phyloP scores from a whole-genome alignment of 1,140 invertebrate species.

The Cyclina sinensis region DNA sequence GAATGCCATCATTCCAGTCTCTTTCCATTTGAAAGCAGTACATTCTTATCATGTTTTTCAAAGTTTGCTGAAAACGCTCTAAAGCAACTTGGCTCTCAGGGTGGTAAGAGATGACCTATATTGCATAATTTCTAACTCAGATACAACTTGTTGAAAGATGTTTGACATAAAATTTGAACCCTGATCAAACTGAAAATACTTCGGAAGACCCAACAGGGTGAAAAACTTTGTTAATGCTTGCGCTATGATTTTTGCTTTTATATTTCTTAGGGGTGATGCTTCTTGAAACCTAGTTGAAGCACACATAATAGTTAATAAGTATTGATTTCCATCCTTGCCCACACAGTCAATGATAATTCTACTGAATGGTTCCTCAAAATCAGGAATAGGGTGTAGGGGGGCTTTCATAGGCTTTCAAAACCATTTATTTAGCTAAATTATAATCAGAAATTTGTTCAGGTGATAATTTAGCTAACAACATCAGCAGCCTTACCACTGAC shows the following conservation, averaged over 20 bases:
- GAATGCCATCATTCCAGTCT: constrained; percentile 67
- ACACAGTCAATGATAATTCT: constrained; percentile 67
- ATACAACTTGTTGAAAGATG: constrained; percentile 68
- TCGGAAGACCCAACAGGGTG: constrained; percentile 60
- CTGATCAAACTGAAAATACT: constrained; percentile 56
- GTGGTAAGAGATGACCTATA: too few species aligned
- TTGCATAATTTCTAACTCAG: constrained; percentile 36
- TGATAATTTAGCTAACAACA: constrained; percentile 46
- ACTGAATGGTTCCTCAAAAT: too few species aligned
- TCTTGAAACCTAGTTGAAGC: constrained; percentile 66
- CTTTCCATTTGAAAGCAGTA: constrained; percentile 61
- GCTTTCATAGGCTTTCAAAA: constrained; percentile 32
- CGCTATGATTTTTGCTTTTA: constrained; percentile 41
- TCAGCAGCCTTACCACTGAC: constrained; percentile 64
- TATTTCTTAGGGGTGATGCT: constrained; percentile 65
- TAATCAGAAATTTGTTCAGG: constrained; percentile 36
- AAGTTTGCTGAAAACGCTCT: constrained; percentile 59
- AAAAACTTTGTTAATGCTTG: constrained; percentile 70
- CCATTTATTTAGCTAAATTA: not conserved
- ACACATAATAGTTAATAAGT: constrained; percentile 70
- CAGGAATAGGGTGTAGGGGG: constrained; percentile 35
- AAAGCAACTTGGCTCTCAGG: constrained; percentile 55
- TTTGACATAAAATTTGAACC: constrained; percentile 64
- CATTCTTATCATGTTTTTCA: constrained; percentile 58
- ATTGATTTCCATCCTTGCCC: constrained; percentile 64